Percentiles rank a stretch among this genome's conserved stretches.
Conservation (phyloP, 2,797 vertebrate genomes). For the Denticeps clupeoides region DNA sequence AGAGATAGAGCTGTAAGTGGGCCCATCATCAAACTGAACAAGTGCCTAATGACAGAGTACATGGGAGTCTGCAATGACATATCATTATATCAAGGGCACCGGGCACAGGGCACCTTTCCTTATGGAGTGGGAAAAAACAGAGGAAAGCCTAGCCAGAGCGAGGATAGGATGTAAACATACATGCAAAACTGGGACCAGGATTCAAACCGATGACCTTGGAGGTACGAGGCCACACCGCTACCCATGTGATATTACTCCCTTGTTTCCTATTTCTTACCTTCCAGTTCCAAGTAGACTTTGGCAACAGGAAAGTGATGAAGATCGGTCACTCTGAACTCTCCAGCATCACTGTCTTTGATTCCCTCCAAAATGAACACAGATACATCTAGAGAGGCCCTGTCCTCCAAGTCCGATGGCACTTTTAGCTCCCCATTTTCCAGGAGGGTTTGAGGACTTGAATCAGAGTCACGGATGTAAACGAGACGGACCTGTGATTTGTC, state of each 20-base stretch:
- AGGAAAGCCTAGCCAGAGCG: too few relatives aligned
- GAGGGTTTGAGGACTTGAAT: constrained; percentile 31
- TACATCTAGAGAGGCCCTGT: constrained; percentile 49
- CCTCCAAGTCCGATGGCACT: constrained; percentile 34
- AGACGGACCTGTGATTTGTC: constrained; percentile 53
- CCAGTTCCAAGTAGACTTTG: constrained; percentile 38
- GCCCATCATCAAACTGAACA: too few relatives aligned
- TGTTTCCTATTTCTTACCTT: constrained; percentile 44
- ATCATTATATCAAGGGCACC: too few relatives aligned
- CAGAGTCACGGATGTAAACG: constrained; percentile 33
- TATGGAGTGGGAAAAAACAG: too few relatives aligned
- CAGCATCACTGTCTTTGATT: constrained; percentile 44
- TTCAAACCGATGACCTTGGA: too few relatives aligned
- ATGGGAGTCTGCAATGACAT: too few relatives aligned
- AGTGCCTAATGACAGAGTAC: too few relatives aligned
- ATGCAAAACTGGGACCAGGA: too few relatives aligned
- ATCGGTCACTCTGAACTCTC: constrained; percentile 52
- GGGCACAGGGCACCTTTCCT: too few relatives aligned
- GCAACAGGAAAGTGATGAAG: constrained; percentile 45
- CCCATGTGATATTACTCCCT: too few relatives aligned
- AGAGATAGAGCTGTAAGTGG: neutral
- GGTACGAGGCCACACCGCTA: too few relatives aligned
- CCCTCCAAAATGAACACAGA: constrained; percentile 44
- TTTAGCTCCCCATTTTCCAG: constrained; percentile 52
- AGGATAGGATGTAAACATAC: too few relatives aligned